Evolutionary conservation across 2,888 invertebrate genomes (phyloP).

Genomic region (Allygus modestus): DNA sequence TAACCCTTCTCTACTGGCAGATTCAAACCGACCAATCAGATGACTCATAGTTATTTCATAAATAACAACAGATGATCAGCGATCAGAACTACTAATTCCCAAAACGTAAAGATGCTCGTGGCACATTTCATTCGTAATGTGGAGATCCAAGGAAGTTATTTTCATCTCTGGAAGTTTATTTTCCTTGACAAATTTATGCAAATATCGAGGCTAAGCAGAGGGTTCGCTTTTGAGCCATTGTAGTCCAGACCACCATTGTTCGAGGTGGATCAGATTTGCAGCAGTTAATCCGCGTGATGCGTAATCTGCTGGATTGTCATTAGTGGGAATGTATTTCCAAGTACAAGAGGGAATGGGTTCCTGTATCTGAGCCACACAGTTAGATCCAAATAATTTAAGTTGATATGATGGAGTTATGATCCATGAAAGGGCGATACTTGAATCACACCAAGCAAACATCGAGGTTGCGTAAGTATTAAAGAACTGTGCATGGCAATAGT

Average conservation of each 20-base stretch:
- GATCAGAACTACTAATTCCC: too few species aligned
- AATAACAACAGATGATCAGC: too few species aligned
- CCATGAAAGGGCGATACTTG: conserved; percentile 65
- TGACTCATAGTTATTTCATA: too few species aligned
- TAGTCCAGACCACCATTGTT: conserved; percentile 68
- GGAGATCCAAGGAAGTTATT: background rate
- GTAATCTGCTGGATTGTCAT: conserved; percentile 71
- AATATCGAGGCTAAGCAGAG: conserved; percentile 30
- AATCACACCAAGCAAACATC: conserved; percentile 67
- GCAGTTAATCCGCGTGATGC: conserved; percentile 54
- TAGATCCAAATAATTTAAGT: conserved; percentile 14
- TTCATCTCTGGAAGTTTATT: conserved; percentile 1
- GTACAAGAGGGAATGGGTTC: conserved; percentile 36
- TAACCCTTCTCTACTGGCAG: too few species aligned
- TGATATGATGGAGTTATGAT: conserved; percentile 2
- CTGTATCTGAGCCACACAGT: conserved; percentile 62
- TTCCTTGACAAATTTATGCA: background rate
- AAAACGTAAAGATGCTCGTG: too few species aligned
- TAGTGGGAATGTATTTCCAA: conserved; percentile 70
- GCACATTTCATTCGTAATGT: too few species aligned
- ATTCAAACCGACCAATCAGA: too few species aligned
- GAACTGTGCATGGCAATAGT: conserved; percentile 67
- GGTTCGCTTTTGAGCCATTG: conserved; percentile 62
- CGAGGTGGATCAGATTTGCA: conserved; percentile 22
- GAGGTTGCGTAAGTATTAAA: conserved; percentile 68